phyloP scores from a whole-genome alignment of 2,113 vertebrate species.

The Psittacus erithacus region DNA sequence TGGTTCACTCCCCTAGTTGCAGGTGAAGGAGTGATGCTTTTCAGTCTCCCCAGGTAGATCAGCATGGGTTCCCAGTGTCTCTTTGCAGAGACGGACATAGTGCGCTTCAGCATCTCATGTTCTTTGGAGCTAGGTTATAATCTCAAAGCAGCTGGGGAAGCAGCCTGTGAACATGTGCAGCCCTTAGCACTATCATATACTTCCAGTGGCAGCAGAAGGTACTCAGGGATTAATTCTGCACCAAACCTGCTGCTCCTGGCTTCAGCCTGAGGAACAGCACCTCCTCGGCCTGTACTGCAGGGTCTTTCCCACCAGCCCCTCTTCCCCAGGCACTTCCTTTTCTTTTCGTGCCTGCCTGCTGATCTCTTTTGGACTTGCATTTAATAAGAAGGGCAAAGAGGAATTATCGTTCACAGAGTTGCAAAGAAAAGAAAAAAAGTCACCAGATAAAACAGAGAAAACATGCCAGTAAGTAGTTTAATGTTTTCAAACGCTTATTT shows the following conservation, averaged over 20 bases:
- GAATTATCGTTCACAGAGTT: background rate
- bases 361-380: background rate
- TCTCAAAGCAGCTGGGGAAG: slow-evolving; percentile 28
- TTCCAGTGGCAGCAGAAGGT: slow-evolving; percentile 43
- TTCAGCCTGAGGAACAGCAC: background rate
- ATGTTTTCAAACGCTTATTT: background rate
- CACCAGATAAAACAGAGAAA: background rate
- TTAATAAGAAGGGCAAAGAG: background rate
- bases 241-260: slow-evolving; percentile 44
- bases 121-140: background rate
- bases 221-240: background rate
- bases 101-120: fast-evolving
- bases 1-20: background rate
- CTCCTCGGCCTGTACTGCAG: background rate
- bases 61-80: background rate
- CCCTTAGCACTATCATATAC: background rate
- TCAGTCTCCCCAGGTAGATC: background rate
- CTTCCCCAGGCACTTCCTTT: background rate
- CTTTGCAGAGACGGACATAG: background rate
- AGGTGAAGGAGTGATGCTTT: background rate
- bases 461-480: background rate
- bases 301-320: background rate
- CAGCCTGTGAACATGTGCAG: slow-evolving; percentile 32
- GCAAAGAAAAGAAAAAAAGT: background rate
- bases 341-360: background rate